Percentiles rank a stretch among this genome's conserved stretches.
These are phyloP conservation scores for Aspidiotus destructor DNA, from an alignment of 2,888 invertebrate genomes.

Conservation along the genomic window DNA sequence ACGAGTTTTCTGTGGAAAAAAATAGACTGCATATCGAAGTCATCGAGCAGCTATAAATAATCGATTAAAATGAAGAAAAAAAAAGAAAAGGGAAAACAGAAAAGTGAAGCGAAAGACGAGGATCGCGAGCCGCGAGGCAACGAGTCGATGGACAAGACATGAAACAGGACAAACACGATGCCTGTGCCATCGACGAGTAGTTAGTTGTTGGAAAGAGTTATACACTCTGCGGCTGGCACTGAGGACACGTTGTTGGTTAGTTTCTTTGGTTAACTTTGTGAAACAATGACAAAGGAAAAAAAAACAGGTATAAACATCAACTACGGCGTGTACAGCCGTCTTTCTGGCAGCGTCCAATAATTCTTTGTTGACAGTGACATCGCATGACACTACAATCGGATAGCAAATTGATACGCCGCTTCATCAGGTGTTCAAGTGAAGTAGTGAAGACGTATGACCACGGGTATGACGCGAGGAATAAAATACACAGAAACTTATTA, in stretches of 20 bases:
- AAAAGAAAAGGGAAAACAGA: conserved; percentile 8
- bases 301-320: conserved; percentile 31
- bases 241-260: conserved; percentile 19
- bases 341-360: conserved; percentile 27
- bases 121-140: neutral
- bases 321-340: conserved; percentile 23
- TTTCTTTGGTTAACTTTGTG: conserved; percentile 20
- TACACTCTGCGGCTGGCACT: conserved; percentile 11
- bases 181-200: conserved; percentile 30
- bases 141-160: conserved; percentile 24
- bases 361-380: conserved; percentile 31
- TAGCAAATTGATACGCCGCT: conserved; percentile 29
- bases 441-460: conserved; percentile 18
- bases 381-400: conserved; percentile 31
- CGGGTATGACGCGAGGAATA: too few species aligned
- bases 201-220: conserved; percentile 28
- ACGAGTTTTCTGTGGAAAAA: neutral
- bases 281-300: conserved; percentile 23
- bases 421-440: conserved; percentile 21
- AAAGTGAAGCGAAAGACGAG: conserved; percentile 1
- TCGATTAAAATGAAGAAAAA: conserved; percentile 25
- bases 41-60: conserved; percentile 21
- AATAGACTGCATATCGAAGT: conserved; percentile 1
- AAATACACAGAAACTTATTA: too few species aligned
- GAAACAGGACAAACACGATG: conserved; percentile 29